Conservation (phyloP, 2,888 invertebrate species). For the Caradrina clavipalpis region DNA sequence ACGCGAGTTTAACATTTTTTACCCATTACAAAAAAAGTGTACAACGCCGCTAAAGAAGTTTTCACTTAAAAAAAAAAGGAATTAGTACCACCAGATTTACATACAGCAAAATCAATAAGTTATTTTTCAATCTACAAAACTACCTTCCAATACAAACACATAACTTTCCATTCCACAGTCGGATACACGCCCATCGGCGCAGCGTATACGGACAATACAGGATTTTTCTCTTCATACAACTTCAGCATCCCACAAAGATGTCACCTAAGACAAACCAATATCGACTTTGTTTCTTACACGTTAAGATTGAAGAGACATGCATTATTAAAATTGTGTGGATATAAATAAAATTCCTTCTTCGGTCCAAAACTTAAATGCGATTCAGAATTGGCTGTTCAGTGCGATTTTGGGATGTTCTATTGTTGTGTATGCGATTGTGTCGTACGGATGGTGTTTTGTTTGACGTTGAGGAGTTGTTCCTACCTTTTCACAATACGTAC, state of each 20-base stretch:
- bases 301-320: conserved; percentile 20
- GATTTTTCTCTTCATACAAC: conserved; percentile 59
- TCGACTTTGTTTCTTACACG: neutral
- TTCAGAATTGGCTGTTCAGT: conserved; percentile 58
- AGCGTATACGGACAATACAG: conserved; percentile 53
- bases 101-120: neutral
- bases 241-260: conserved; percentile 24
- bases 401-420: conserved; percentile 52
- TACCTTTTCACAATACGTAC: neutral
- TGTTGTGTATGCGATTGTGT: conserved; percentile 35
- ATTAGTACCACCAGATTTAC: too few relatives aligned
- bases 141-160: conserved; percentile 32
- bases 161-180: conserved; percentile 51
- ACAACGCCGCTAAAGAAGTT: too few relatives aligned
- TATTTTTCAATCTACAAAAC: conserved; percentile 8
- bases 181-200: conserved; percentile 30
- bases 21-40: too few relatives aligned
- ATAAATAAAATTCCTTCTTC: conserved; percentile 57
- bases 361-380: conserved; percentile 61
- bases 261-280: conserved; percentile 18
- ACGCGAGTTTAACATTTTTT: too few relatives aligned
- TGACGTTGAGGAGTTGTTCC: conserved; percentile 19
- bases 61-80: too few relatives aligned
- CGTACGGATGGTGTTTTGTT: conserved; percentile 17
- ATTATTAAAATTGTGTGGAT: conserved; percentile 27